These are phyloP conservation scores for Xenopus petersii DNA, from an alignment of 2,797 vertebrate species.

Conservation along the genomic window DNA sequence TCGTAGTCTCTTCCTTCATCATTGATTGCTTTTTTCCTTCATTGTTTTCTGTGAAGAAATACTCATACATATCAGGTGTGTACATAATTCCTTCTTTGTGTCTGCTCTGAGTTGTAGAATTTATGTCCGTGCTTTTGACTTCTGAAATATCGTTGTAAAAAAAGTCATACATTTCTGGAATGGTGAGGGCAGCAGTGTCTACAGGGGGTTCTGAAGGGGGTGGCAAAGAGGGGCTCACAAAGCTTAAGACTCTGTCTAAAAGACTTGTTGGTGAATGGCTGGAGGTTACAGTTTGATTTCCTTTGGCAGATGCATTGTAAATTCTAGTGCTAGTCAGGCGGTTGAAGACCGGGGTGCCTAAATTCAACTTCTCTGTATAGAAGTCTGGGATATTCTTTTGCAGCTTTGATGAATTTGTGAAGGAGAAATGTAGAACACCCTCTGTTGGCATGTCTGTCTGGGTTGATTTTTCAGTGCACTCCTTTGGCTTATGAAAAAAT, in stretches of 20 bases:
- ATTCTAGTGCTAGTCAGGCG: not conserved
- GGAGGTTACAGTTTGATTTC: not conserved
- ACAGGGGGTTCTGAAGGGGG: not conserved
- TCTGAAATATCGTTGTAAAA: slow-evolving; percentile 76
- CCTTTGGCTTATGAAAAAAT: not conserved
- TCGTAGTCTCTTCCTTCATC: slow-evolving; percentile 17
- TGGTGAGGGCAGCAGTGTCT: slow-evolving; percentile 58
- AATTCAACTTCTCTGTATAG: not conserved
- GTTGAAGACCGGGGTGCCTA: not conserved
- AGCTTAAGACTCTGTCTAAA: not conserved
- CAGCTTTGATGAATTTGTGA: slow-evolving; percentile 30
- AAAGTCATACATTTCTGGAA: slow-evolving; percentile 84
- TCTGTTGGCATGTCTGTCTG: not conserved
- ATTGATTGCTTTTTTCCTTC: slow-evolving; percentile 5
- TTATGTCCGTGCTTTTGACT: slow-evolving; percentile 22
- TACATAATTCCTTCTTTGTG: slow-evolving; percentile 42
- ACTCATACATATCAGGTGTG: slow-evolving; percentile 68
- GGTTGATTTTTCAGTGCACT: not conserved
- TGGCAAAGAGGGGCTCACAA: not conserved
- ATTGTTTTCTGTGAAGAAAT: slow-evolving; percentile 62
- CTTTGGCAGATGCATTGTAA: not conserved
- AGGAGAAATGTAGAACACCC: not conserved
- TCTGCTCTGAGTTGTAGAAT: not conserved
- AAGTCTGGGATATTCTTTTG: slow-evolving; percentile 21
- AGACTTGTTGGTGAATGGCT: not conserved